phyloP scores from a whole-genome alignment of 2,113 vertebrate species.

The Speoplatyrhinus poulsoni region DNA sequence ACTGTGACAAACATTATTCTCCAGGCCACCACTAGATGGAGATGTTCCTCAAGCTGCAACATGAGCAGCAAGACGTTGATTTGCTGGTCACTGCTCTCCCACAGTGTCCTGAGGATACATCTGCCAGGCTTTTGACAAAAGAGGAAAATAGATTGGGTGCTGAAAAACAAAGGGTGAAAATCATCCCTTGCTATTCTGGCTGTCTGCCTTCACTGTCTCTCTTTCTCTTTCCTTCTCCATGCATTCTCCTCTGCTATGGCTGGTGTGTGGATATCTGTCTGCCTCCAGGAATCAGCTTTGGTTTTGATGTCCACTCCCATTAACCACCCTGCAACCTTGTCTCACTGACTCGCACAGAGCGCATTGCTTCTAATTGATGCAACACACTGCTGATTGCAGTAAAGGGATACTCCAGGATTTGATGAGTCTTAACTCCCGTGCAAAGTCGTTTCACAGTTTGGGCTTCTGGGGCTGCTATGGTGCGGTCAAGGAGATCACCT shows the following conservation, averaged over 20 bases:
- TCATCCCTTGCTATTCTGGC: conserved; percentile 26
- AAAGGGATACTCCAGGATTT: too few relatives aligned
- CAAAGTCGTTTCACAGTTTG: too few relatives aligned
- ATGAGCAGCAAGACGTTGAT: background rate
- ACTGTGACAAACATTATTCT: background rate
- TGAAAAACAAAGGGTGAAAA: conserved; percentile 55
- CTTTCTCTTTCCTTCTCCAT: background rate
- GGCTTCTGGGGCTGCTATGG: too few relatives aligned
- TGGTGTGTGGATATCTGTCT: background rate
- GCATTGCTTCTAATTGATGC: conserved; percentile 53
- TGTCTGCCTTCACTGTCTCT: background rate
- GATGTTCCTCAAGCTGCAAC: conserved; percentile 32
- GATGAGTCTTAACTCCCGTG: too few relatives aligned
- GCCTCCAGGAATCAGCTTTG: background rate
- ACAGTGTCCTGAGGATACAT: conserved; percentile 17
- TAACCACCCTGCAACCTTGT: background rate
- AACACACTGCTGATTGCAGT: conserved; percentile 32
- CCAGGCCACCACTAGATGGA: conserved; percentile 45
- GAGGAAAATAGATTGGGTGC: conserved; percentile 48
- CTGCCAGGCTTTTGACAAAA: conserved; percentile 49
- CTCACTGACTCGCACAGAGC: conserved; percentile 37
- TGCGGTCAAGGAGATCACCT: too few relatives aligned
- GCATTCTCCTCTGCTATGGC: background rate
- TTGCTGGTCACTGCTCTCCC: background rate
- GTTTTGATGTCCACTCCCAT: conserved; percentile 5